Conservation (phyloP, 2,113 vertebrate genomes). For the Lepidothrix coronata region DNA sequence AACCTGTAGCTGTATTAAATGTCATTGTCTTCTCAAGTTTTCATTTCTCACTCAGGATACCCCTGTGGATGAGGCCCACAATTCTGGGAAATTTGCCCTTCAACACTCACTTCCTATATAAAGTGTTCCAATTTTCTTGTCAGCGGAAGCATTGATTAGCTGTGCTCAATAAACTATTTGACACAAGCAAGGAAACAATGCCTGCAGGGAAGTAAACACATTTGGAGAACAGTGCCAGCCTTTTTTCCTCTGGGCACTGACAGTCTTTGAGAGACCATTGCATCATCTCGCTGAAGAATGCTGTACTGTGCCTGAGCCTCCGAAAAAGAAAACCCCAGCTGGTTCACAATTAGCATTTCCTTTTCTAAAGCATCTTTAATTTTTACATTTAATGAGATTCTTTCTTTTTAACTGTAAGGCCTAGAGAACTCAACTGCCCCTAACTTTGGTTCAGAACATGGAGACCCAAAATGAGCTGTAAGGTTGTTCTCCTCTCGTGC, state of each 20-base stretch:
- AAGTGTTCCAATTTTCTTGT: constrained; percentile 56
- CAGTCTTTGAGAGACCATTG: constrained; percentile 34
- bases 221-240: constrained; percentile 61
- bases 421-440: fast-evolving
- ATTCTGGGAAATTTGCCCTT: constrained; percentile 50
- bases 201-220: constrained; percentile 57
- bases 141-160: constrained; percentile 64
- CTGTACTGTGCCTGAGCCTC: constrained; percentile 23
- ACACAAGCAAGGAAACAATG: constrained; percentile 64
- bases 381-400: constrained; percentile 21
- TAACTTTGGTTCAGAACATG: background rate
- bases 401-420: background rate
- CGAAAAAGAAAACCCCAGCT: constrained; percentile 10
- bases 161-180: constrained; percentile 64
- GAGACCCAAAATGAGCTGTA: background rate
- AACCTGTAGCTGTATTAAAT: background rate
- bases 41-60: background rate
- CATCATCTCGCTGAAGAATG: constrained; percentile 55
- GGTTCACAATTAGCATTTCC: constrained; percentile 31
- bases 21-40: background rate
- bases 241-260: constrained; percentile 39
- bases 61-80: background rate
- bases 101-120: constrained; percentile 16
- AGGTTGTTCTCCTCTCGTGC: background rate
- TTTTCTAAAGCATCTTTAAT: constrained; percentile 14